Evolutionary conservation across 2,113 vertebrate genomes (phyloP).

Genomic region (Epinephelus cyanopodus): DNA sequence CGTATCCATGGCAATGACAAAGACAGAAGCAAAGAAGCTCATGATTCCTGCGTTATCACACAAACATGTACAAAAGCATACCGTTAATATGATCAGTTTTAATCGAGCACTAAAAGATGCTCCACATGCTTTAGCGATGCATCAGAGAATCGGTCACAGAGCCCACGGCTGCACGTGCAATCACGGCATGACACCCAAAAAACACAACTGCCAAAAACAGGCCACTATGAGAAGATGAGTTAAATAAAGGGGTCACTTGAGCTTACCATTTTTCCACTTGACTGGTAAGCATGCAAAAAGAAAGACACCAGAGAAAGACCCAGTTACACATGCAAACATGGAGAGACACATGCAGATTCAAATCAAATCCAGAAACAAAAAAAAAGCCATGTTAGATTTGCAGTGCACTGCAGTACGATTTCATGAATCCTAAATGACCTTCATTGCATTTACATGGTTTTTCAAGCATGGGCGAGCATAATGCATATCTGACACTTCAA

Average conservation of each 20-base stretch:
- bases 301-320: conserved; percentile 83
- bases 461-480: conserved; percentile 64
- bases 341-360: conserved; percentile 79
- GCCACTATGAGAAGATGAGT: conserved; percentile 65
- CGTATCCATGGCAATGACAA: conserved; percentile 23
- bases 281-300: conserved; percentile 92
- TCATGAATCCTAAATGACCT: conserved; percentile 68
- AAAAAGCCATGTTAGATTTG: conserved; percentile 73
- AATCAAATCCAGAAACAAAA: conserved; percentile 29
- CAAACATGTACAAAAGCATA: not conserved
- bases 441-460: conserved; percentile 65
- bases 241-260: conserved; percentile 69
- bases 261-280: conserved; percentile 99
- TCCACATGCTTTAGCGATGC: conserved; percentile 62
- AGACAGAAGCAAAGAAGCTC: conserved; percentile 22
- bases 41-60: not conserved
- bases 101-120: not conserved
- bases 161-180: conserved; percentile 42
- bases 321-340: conserved; percentile 86
- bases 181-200: conserved; percentile 52
- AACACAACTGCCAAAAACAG: conserved; percentile 51
- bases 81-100: not conserved
- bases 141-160: conserved; percentile 40
- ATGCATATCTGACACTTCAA: conserved; percentile 52
- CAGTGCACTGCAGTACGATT: conserved; percentile 42